Evolutionary conservation across 2,888 invertebrate species (phyloP), one percentile per base, ranked within the genome.

Genomic region (Drosophila borealis): DNA sequence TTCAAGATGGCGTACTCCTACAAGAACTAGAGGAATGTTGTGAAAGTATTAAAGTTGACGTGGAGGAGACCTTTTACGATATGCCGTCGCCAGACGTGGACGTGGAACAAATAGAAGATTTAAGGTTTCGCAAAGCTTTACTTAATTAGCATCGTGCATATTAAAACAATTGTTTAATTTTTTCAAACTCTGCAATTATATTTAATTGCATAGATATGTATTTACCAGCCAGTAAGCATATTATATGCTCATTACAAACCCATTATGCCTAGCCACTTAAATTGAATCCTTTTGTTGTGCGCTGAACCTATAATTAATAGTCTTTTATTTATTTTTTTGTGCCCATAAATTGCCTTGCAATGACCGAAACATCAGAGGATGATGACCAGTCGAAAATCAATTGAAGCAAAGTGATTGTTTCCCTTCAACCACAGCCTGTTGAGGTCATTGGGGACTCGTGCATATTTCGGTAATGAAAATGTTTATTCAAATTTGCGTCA

Each of bases 401-500:
- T 89, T 88, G 88, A 63, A 66, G 53, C 53, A 66, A 85, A 76
- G 69, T 78, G 76, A 84, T 88, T 77, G 78, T 74, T 44, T 54
- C 49, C 49, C 5, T 45, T 49, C 17, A 53, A 45, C 13, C 14
- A 14, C 21, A 49, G 70, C 55, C 62, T 55, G 68, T 59, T 55
- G 34, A 45, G 45, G 74, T 70, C 86, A 60, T 70, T 62, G 63
- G 77, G 77, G 86, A 45, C 61, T 53, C 65, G 34, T 72, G 71
- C 60, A 80, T 73, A 86, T 70, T 88, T 81, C 61, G 85, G 77
- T 85, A 85, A 85, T 89, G 90, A 87, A 86, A 82, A 86, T 85
- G 90, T 85, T 83, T 85, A 88, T 84, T 75, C 78, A 83, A 89
- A 89, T 87, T 87, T 85, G 71, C 89, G 84, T 88, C 89, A 89